Evolutionary conservation across 2,888 invertebrate genomes (phyloP), one percentile per base, ranked within the genome.

Genomic region (Phania funesta): DNA sequence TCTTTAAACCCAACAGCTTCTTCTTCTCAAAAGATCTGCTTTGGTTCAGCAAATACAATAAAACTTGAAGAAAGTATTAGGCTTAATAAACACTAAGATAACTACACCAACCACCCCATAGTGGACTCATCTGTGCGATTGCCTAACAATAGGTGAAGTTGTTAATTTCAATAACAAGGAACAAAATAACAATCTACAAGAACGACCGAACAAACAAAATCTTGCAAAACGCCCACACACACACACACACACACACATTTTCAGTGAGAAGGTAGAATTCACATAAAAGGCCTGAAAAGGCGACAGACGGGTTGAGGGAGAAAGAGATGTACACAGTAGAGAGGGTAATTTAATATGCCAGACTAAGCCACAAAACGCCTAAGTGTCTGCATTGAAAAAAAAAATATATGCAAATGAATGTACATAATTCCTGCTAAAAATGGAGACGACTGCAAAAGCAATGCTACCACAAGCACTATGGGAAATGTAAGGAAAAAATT

Each of bases 281-380:
- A 26, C 32, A 26, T 11, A 38, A 35, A 13, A 7, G 29, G 0
- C 9, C 2, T 29, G 16, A 35, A 3, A 29, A 22, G 9, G 35
- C 5, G 22, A 22, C 6, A 35, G 7, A 38, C 11, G 11, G 26
- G 3, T 13, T 9, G 29, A 52, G 16, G 18, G 5, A 44, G 6
- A 35, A 2, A 26, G 6, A 26, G 4, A 26, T 6, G 6, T 6
- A 26, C 26, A 26, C 11, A 35, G 35, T 7, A 18, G 26, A 56
- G n/a, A n/a, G 16, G 9, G 0, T 26, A 6, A 7, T 35, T 24
- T 52, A 52, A 80, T 54, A 62, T 58, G 32, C 41, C 60, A 62
- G 68, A 58, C 67, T 73, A 62, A 58, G 62, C 73, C 79, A 48
- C 54, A 71, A 75, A 79, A 73, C 73, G 80, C 68, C 80, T 70